phyloP scores from a whole-genome alignment of 2,797 vertebrate species.

The Alauda arvensis region DNA sequence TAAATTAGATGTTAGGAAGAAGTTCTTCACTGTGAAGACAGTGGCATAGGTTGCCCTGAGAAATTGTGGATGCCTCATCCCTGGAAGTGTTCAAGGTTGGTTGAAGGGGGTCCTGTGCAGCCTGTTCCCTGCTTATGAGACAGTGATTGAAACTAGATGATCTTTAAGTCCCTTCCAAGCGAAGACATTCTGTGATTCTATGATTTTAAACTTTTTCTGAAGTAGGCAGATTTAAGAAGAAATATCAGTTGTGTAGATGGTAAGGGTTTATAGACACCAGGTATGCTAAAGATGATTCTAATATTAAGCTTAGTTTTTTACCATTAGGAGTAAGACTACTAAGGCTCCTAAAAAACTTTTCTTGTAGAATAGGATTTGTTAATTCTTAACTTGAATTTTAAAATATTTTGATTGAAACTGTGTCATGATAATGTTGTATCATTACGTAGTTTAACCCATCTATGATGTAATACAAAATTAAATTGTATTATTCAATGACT shows the following conservation, averaged over 20 bases:
- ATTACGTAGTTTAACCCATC: neutral
- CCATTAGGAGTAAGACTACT: neutral
- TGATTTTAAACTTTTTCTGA: neutral
- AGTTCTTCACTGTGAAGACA: neutral
- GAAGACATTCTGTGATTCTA: neutral
- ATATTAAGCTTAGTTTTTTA: neutral
- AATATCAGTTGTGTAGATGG: neutral
- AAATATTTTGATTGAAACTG: neutral
- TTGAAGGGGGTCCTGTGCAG: neutral
- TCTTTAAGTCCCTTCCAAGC: neutral
- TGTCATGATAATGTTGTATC: neutral
- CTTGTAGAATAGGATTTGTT: neutral
- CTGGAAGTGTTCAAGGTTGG: neutral
- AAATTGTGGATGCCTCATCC: neutral
- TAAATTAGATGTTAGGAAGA: neutral
- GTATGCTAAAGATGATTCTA: neutral
- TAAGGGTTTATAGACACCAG: neutral
- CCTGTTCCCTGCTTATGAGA: neutral
- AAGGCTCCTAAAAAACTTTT: neutral
- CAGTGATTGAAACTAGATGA: neutral
- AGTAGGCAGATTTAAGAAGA: neutral
- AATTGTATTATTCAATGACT: neutral
- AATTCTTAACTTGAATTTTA: neutral
- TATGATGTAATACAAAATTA: neutral
- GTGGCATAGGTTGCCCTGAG: neutral